Conservation (phyloP, 2,797 vertebrate species). For the Coregonus suidteri region DNA sequence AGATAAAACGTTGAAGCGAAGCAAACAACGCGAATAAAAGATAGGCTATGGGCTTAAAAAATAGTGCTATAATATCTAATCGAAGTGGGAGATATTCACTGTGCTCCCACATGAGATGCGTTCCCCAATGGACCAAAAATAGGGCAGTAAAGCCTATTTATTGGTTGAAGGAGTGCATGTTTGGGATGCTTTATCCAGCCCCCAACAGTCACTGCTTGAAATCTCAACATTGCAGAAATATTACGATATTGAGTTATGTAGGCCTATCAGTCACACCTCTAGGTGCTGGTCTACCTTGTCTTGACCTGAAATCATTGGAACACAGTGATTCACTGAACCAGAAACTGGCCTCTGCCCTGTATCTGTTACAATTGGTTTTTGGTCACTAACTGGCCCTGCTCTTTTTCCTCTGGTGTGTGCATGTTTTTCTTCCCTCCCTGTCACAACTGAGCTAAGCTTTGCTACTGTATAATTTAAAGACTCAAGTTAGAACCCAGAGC, state of each 20-base stretch:
- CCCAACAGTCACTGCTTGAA: not conserved
- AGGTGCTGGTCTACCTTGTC: constrained; percentile 24
- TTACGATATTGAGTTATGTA: no score
- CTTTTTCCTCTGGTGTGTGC: constrained; percentile 22
- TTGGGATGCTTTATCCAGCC: not conserved
- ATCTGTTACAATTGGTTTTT: constrained; percentile 22
- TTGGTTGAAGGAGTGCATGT: not conserved
- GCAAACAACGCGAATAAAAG: constrained; percentile 56
- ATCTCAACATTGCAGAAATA: not conserved
- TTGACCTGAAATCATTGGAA: constrained; percentile 33
- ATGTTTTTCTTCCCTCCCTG: constrained; percentile 42
- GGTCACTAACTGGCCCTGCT: constrained; percentile 44
- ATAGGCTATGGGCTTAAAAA: not conserved
- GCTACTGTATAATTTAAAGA: constrained; percentile 3
- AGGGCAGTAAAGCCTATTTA: not conserved
- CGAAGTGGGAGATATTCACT: not conserved
- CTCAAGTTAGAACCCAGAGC: not conserved
- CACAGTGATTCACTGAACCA: constrained; percentile 30
- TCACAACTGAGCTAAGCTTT: not conserved
- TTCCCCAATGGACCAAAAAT: not conserved
- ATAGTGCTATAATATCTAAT: not conserved
- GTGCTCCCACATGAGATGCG: not conserved
- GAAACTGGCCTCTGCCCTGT: constrained; percentile 41
- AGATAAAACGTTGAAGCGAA: constrained; percentile 64
- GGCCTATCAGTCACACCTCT: constrained; percentile 3